Evolutionary conservation across 2,797 vertebrate genomes (phyloP).

Genomic region (Uromys caudimaculatus): DNA sequence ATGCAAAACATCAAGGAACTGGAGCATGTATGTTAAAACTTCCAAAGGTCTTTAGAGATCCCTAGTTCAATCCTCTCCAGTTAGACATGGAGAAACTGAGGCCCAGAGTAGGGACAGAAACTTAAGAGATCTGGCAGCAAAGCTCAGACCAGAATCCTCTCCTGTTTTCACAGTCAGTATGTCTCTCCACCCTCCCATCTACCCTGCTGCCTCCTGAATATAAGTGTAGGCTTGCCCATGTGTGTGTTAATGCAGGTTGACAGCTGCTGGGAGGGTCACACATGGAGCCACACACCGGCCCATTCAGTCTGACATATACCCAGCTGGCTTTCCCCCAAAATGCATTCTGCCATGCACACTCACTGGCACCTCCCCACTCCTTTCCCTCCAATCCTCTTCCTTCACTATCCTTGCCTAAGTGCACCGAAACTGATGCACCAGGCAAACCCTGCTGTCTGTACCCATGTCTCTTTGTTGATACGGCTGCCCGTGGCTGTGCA

Average conservation of each 20-base stretch:
- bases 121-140: not conserved
- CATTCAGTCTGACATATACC: constrained; percentile 75
- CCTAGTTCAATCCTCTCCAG: not conserved
- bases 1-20: constrained; percentile 14
- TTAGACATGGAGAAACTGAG: constrained; percentile 65
- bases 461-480: constrained; percentile 43
- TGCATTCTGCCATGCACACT: not conserved
- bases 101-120: not conserved
- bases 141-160: not conserved
- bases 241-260: not conserved
- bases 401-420: not conserved
- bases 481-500: not conserved
- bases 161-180: constrained; percentile 4
- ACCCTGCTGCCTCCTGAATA: constrained; percentile 4
- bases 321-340: constrained; percentile 66
- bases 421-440: not conserved
- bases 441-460: not conserved
- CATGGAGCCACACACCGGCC: constrained; percentile 56
- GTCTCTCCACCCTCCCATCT: not conserved
- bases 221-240: not conserved
- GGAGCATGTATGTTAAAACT: not conserved
- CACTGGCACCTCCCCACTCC: constrained; percentile 32
- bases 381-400: not conserved
- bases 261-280: constrained; percentile 62
- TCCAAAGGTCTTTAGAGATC: not conserved